Evolutionary conservation across 2,797 vertebrate species (phyloP).

Genomic region (Peromyscus aztecus): DNA sequence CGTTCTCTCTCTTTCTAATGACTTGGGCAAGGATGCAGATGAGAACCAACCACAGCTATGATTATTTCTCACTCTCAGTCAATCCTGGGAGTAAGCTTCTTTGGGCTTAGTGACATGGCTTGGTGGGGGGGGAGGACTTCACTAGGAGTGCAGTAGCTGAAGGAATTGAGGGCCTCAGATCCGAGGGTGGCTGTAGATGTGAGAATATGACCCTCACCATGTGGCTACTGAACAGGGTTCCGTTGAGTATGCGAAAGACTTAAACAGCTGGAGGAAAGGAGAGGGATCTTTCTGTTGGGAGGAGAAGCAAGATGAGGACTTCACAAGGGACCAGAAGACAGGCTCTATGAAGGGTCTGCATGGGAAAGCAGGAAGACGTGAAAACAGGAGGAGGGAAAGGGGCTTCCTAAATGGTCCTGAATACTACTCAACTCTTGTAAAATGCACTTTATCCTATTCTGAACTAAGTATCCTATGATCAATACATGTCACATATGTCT

Average conservation of each 20-base stretch:
- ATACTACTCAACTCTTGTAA: background rate
- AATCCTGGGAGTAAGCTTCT: background rate
- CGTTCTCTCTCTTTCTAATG: background rate
- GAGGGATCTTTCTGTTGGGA: background rate
- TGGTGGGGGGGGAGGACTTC: background rate
- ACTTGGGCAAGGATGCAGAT: background rate
- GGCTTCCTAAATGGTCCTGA: background rate
- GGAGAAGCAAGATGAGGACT: background rate
- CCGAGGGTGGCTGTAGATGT: background rate
- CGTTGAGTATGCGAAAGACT: background rate
- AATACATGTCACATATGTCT: background rate
- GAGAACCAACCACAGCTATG: background rate
- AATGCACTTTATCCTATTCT: background rate
- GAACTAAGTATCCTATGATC: background rate
- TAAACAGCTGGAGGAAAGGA: background rate
- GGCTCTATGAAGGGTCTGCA: fast-evolving
- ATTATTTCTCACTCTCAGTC: background rate
- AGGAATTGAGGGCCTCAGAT: fast-evolving
- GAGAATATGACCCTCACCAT: background rate
- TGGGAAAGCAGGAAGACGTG: background rate
- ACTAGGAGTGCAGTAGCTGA: background rate
- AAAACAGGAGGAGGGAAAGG: background rate
- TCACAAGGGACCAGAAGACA: background rate
- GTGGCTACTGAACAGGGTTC: background rate
- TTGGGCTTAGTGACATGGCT: background rate